Base-by-base conservation (phyloP, 2,888 invertebrate species). In the Proisotoma minuta region DNA sequence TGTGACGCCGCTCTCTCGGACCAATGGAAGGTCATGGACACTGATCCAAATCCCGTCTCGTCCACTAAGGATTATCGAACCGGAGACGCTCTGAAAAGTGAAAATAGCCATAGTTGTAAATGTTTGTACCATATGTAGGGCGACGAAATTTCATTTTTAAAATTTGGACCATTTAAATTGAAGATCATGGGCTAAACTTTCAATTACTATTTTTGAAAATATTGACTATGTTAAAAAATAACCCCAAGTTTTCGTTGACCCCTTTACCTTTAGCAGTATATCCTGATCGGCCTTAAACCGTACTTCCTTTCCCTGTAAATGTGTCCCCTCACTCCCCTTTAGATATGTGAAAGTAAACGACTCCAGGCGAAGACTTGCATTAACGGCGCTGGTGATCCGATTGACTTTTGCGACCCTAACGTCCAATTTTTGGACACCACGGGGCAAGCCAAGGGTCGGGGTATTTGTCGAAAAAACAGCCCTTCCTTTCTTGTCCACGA, bases 221-320 rank as follows among this genome's bases (percentile, higher is more conserved):
- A n/a, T n/a, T n/a, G n/a, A n/a, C n/a, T n/a, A n/a, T n/a, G n/a
- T n/a, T n/a, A n/a, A n/a, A n/a, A n/a, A n/a, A n/a, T n/a, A n/a
- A n/a, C n/a, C n/a, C n/a, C n/a, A n/a, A n/a, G n/a, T n/a, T n/a
- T n/a, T 34, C 20, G 15, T 57, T 40, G 24, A 47, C 12, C 5
- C 20, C 8, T 53, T 58, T 62, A 72, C 73, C 60, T 86, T 87
- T 0, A 93, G 78, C 67, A 84, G 82, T 34, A 93, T 84, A 73
- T 90, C 88, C 74, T 88, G 87, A 76, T 90, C 89, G 0, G 91
- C 89, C 27, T 83, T 83, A 84, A 89, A 85, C 60, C 84, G 79
- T 18, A 91, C 81, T 69, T 85, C 83, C 65, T 85, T 85, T 10
- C 87, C 77, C 27, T 74, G 69, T 60, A 78, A 73, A 40, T 68